phyloP scores from a whole-genome alignment of 2,113 vertebrate genomes.

The Garra rufa region DNA sequence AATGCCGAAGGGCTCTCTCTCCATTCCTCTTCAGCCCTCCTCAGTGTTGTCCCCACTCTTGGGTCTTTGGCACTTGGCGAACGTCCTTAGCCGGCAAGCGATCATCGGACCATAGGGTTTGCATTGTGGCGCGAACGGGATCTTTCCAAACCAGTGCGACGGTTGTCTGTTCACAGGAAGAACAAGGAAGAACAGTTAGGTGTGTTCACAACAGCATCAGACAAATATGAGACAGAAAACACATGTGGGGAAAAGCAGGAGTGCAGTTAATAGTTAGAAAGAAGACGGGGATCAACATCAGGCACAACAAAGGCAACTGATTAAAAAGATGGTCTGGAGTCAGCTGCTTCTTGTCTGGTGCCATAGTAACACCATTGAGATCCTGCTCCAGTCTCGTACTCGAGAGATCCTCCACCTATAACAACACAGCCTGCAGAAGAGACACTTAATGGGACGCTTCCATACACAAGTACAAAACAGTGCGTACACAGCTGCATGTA shows the following conservation, averaged over 20 bases:
- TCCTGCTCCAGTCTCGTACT: slow-evolving; percentile 75
- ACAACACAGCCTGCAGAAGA: slow-evolving; percentile 75
- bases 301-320: slow-evolving; percentile 71
- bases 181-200: slow-evolving; percentile 49
- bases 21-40: slow-evolving; percentile 58
- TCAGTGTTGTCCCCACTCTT: slow-evolving; percentile 60
- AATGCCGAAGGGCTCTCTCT: slow-evolving; percentile 42
- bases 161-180: slow-evolving; percentile 83
- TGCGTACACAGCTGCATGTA: not conserved
- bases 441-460: slow-evolving; percentile 54
- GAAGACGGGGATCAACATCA: slow-evolving; percentile 60
- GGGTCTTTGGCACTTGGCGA: slow-evolving; percentile 78
- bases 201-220: slow-evolving; percentile 54
- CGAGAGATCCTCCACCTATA: slow-evolving; percentile 80
- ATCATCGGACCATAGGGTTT: slow-evolving; percentile 83
- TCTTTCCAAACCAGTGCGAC: slow-evolving; percentile 89
- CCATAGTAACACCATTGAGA: slow-evolving; percentile 77
- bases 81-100: slow-evolving; percentile 64
- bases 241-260: slow-evolving; percentile 18
- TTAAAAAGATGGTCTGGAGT: slow-evolving; percentile 71
- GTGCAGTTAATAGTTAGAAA: slow-evolving; percentile 32
- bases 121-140: slow-evolving; percentile 94
- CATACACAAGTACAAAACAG: slow-evolving; percentile 52
- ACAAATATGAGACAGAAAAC: slow-evolving; percentile 41
- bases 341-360: slow-evolving; percentile 72